phyloP scores from a whole-genome alignment of 2,888 invertebrate species.

The Chouioia cunea region DNA sequence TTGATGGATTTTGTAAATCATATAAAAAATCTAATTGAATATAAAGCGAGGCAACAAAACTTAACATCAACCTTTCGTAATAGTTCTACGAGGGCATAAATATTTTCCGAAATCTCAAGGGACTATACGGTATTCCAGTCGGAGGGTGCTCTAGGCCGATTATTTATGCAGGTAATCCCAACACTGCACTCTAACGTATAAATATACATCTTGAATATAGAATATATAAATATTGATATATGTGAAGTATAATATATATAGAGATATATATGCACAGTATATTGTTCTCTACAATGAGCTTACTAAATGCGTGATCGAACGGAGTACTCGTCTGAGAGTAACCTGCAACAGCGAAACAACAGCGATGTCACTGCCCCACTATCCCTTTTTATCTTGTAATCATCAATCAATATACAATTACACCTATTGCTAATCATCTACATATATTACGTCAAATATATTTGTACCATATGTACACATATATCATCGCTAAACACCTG shows the following conservation, averaged over 20 bases:
- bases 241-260: constrained; percentile 30
- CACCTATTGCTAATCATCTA: constrained; percentile 42
- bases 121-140: not conserved
- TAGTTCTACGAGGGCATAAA: too few species aligned
- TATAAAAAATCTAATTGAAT: too few species aligned
- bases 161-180: constrained; percentile 44
- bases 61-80: too few species aligned
- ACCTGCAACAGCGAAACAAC: constrained; percentile 68
- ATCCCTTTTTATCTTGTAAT: constrained; percentile 22
- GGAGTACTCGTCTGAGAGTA: constrained; percentile 68
- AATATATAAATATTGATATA: constrained; percentile 26
- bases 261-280: constrained; percentile 59
- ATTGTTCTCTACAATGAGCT: constrained; percentile 65
- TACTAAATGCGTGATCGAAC: constrained; percentile 68
- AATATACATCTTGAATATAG: not conserved
- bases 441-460: constrained; percentile 14
- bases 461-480: too few species aligned
- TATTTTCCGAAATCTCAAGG: constrained; percentile 13
- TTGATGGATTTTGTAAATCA: too few species aligned
- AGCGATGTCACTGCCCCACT: constrained; percentile 64
- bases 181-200: constrained; percentile 43
- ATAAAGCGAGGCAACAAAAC: too few species aligned
- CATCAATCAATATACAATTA: not conserved
- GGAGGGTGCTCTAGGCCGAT: not conserved
- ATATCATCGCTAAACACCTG: too few species aligned